A percentile compares a stretch with the other conserved stretches of the same genome.
Conservation (phyloP, 2,797 vertebrate species). For the Oryzias dopingdopingensis region DNA sequence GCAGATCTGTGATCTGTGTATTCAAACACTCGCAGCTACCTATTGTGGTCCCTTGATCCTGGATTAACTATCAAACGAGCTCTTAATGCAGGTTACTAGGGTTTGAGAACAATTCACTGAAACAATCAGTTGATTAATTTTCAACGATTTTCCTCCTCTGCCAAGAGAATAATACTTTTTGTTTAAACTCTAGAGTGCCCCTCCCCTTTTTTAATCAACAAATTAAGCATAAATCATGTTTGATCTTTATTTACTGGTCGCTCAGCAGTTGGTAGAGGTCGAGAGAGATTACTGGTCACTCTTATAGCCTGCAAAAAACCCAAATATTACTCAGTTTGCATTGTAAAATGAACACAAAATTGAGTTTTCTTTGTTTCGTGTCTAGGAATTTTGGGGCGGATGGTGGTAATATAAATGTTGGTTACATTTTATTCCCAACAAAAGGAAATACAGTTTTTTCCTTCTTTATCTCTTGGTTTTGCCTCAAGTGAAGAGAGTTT, state of each 20-base stretch:
- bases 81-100: slow-evolving; percentile 74
- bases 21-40: slow-evolving; percentile 62
- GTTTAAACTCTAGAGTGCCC: slow-evolving; percentile 58
- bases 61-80: slow-evolving; percentile 79
- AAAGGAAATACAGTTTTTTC: neutral
- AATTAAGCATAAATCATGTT: slow-evolving; percentile 83
- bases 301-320: slow-evolving; percentile 57
- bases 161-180: slow-evolving; percentile 75
- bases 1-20: slow-evolving; percentile 62
- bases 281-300: slow-evolving; percentile 70
- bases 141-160: slow-evolving; percentile 75
- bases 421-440: slow-evolving; percentile 13
- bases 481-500: slow-evolving; percentile 28
- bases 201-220: slow-evolving; percentile 79
- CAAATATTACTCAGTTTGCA: slow-evolving; percentile 52
- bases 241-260: slow-evolving; percentile 80
- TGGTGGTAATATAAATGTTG: slow-evolving; percentile 19
- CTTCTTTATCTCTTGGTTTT: neutral
- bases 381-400: slow-evolving; percentile 15
- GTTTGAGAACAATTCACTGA: slow-evolving; percentile 74
- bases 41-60: slow-evolving; percentile 76
- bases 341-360: slow-evolving; percentile 28
- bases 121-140: slow-evolving; percentile 85
- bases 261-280: slow-evolving; percentile 75
- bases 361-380: slow-evolving; percentile 13